Evolutionary conservation across 2,797 vertebrate genomes (phyloP).

Genomic region (Perodicticus potto): DNA sequence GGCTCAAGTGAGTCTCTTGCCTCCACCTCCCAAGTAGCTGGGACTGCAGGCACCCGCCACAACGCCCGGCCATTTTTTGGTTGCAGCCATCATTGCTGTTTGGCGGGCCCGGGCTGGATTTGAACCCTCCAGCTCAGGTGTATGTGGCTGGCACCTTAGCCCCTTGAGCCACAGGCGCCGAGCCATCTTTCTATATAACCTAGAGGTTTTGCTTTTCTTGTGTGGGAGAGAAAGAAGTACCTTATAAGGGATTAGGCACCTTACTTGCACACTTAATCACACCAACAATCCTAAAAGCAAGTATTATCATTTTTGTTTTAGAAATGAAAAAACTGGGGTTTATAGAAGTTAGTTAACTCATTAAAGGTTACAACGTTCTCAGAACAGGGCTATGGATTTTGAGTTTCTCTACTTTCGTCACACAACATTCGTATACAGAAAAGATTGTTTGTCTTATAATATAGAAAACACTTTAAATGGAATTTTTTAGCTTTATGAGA

Average conservation of each 20-base stretch:
- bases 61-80: no score
- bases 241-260: neutral
- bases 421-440: neutral
- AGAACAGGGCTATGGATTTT: neutral
- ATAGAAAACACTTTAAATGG: neutral
- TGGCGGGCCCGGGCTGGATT: no score
- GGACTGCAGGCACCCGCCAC: no score
- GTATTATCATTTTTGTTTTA: neutral
- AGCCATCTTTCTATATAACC: no score
- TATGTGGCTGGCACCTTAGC: no score
- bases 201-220: neutral
- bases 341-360: neutral
- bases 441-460: neutral
- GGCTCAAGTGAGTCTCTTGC: no score
- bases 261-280: neutral
- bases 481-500: slow-evolving; percentile 14
- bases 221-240: neutral
- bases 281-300: neutral
- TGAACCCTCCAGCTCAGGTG: no score
- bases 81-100: no score
- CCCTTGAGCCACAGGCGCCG: no score
- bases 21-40: no score
- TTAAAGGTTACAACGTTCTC: neutral
- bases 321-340: neutral
- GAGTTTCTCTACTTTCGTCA: slow-evolving; percentile 29